Evolutionary conservation across 2,888 invertebrate species (phyloP), one percentile per base, ranked within the genome.

Genomic region (Junonia oenone): DNA sequence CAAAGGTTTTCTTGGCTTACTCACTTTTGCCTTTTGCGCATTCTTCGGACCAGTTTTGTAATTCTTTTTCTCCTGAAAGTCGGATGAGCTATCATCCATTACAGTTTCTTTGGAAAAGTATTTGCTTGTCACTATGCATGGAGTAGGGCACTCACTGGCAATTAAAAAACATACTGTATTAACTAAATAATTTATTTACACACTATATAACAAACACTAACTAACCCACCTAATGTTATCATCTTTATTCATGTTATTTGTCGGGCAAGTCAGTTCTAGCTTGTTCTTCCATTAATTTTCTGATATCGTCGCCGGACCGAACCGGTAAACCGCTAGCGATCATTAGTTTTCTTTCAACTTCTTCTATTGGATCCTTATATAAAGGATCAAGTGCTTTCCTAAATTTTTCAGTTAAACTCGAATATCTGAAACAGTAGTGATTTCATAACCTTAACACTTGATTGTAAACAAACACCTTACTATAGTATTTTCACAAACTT

Each of bases 1-100:
- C 14, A 40, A 51, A 19, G 46, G 46, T 37, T 59, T 69, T 29
- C 57, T 67, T 59, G 13, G 13, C 26, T 22, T 43, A 13, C 59
- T 71, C 26, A 45, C 45, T 51, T 75, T 77, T 4, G 58, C 45
- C 50, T 75, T 76, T 29, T 66, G 56, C 17, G 52, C 43, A 6
- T 61, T 71, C 65, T 82, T 83, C 1, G 82, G 79, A 5, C 75
- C 81, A 56, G 68, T 66, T 40, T 56, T 65, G 54, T 52, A 70
- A 58, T 71, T 71, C 64, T 83, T 88, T 51, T 76, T 75, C 58
- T 83, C 81, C 63, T 82, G 69, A 66, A 88, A 88, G 52, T 87
- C 86, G 5, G 75, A 69, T 37, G 83, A 70, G 64, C 89, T 90
- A 19, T 87, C 88, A 66, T 90, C 90, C 82, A 83, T 83, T 70